Percentiles rank a stretch among this genome's conserved stretches.
phyloP scores from a whole-genome alignment of 2,113 vertebrate genomes.

The Macrotus californicus region DNA sequence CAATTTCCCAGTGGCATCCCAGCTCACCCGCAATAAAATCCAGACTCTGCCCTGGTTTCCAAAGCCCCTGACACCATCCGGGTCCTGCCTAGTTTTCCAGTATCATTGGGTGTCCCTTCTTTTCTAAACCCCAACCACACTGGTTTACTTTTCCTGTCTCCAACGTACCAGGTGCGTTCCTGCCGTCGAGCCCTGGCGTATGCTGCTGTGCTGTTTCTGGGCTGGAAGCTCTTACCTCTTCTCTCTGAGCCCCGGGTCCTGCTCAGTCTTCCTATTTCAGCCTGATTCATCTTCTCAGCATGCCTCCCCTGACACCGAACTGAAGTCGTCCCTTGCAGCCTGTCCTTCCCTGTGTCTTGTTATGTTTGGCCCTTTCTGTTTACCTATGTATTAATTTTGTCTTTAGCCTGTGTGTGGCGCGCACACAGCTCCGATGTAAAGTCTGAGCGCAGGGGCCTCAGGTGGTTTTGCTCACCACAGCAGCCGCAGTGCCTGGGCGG shows the following conservation, averaged over 20 bases:
- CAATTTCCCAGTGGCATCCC: neutral
- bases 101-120: neutral
- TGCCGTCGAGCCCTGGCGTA: neutral
- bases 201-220: neutral
- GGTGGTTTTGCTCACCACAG: neutral
- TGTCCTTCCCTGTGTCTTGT: neutral
- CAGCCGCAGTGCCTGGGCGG: neutral
- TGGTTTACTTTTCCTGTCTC: neutral
- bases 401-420: fast-evolving
- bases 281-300: neutral
- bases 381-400: neutral
- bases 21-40: neutral
- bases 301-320: too few species aligned
- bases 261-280: neutral
- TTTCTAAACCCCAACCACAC: neutral
- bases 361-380: neutral
- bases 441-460: neutral
- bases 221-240: neutral
- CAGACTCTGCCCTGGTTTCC: neutral
- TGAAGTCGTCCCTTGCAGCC: neutral
- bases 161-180: neutral
- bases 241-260: neutral
- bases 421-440: fast-evolving
- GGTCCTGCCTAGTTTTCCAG: neutral
- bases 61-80: neutral